Evolutionary conservation across 2,888 invertebrate genomes (phyloP).

Genomic region (Morpho helenor): DNA sequence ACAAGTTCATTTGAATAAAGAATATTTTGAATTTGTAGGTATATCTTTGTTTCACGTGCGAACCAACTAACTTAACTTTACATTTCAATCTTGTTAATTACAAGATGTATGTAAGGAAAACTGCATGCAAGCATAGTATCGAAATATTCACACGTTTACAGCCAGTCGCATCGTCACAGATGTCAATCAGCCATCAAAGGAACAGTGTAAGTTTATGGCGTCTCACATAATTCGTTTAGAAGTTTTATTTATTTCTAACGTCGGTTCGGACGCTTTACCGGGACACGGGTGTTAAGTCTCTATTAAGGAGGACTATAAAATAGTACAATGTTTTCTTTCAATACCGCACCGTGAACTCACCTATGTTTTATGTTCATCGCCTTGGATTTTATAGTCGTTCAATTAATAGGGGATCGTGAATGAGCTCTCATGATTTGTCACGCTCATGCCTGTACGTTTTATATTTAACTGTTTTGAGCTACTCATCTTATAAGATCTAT

Average conservation of each 20-base stretch:
- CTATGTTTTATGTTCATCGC: conserved; percentile 25
- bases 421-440: conserved; percentile 14
- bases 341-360: conserved; percentile 19
- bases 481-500: background rate
- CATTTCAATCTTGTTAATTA: too few relatives aligned
- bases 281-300: conserved; percentile 34
- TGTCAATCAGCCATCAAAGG: conserved; percentile 36
- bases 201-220: conserved; percentile 35
- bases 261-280: conserved; percentile 24
- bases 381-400: conserved; percentile 14
- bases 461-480: conserved; percentile 4
- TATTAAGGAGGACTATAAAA: conserved; percentile 34
- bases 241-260: conserved; percentile 36
- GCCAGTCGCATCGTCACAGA: conserved; percentile 31
- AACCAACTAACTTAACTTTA: too few relatives aligned
- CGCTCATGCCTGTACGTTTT: conserved; percentile 11
- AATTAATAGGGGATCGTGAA: conserved; percentile 6
- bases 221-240: conserved; percentile 39
- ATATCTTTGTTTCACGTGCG: too few relatives aligned
- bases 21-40: too few relatives aligned
- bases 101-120: too few relatives aligned
- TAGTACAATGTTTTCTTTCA: conserved; percentile 35
- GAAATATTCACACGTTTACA: conserved; percentile 24
- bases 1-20: too few relatives aligned
- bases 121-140: background rate